These are phyloP conservation scores for Lepus townsendii DNA, from an alignment of 2,797 vertebrate species.

Conservation along the genomic window DNA sequence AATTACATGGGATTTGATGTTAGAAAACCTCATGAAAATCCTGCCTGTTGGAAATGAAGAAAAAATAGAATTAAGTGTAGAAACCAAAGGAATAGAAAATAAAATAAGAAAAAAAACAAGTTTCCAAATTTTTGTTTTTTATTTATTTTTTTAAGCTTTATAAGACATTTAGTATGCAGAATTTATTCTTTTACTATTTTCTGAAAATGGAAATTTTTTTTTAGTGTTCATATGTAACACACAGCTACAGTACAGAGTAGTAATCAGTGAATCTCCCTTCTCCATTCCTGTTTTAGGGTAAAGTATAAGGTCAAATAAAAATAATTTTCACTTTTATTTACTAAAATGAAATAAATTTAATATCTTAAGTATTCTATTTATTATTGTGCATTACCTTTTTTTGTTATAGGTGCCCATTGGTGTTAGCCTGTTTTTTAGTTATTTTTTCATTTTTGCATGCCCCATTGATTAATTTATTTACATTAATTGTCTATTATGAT, in stretches of 20 bases:
- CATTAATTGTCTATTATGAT: neutral
- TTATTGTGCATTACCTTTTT: neutral
- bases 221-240: neutral
- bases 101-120: too few species aligned
- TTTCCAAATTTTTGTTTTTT: too few species aligned
- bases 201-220: neutral
- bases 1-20: neutral
- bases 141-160: too few species aligned
- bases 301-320: too few species aligned
- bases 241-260: neutral
- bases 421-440: too few species aligned
- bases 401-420: neutral
- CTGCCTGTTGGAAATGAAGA: too few species aligned
- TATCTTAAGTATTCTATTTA: neutral
- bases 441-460: too few species aligned
- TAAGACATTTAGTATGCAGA: neutral
- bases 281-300: neutral
- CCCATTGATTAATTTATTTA: too few species aligned
- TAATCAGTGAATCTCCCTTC: neutral
- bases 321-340: neutral
- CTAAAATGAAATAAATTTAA: neutral
- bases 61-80: too few species aligned
- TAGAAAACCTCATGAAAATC: too few species aligned
- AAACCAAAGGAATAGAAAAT: too few species aligned
- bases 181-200: neutral